A percentile compares a stretch with the other conserved stretches of the same genome.
Evolutionary conservation across 1,140 invertebrate species (phyloP).

Genomic region (Lordiphosa collinella): DNA sequence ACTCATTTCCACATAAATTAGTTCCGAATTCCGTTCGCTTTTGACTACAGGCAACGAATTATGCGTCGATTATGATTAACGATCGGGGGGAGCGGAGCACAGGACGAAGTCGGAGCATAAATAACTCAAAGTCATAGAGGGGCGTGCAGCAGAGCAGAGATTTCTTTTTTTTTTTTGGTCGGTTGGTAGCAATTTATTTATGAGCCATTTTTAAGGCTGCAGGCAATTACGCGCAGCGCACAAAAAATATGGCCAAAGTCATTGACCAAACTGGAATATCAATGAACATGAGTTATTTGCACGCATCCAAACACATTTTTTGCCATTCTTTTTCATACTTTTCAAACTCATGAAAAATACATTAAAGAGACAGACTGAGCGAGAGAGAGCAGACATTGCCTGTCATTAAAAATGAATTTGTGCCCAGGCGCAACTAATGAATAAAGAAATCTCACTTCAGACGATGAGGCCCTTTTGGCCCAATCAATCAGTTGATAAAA

Average conservation of each 20-base stretch:
- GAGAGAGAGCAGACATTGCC: not conserved
- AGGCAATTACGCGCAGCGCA: slow-evolving; percentile 54
- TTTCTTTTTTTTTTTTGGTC: slow-evolving; percentile 4
- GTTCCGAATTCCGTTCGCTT: slow-evolving; percentile 57
- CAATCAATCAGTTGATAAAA: slow-evolving; percentile 39
- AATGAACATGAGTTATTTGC: slow-evolving; percentile 74
- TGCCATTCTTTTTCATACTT: slow-evolving; percentile 29
- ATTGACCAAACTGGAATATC: slow-evolving; percentile 66
- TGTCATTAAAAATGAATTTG: slow-evolving; percentile 76
- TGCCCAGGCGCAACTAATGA: slow-evolving; percentile 73
- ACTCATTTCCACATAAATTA: slow-evolving; percentile 77
- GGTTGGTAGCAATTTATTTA: no score
- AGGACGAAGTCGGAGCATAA: slow-evolving; percentile 21
- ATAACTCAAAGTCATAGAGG: slow-evolving; percentile 24
- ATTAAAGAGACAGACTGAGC: slow-evolving; percentile 49
- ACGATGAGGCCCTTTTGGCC: slow-evolving; percentile 1
- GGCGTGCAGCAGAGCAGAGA: no score
- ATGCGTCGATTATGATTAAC: slow-evolving; percentile 78
- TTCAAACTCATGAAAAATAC: slow-evolving; percentile 75
- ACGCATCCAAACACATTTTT: slow-evolving; percentile 45
- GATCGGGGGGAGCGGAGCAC: slow-evolving; percentile 31
- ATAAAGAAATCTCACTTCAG: slow-evolving; percentile 57
- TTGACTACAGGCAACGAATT: slow-evolving; percentile 39
- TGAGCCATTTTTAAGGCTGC: not conserved
- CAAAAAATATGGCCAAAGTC: slow-evolving; percentile 64